Base-by-base conservation (phyloP, 2,797 vertebrate genomes). In the Muscicapa comitata region DNA sequence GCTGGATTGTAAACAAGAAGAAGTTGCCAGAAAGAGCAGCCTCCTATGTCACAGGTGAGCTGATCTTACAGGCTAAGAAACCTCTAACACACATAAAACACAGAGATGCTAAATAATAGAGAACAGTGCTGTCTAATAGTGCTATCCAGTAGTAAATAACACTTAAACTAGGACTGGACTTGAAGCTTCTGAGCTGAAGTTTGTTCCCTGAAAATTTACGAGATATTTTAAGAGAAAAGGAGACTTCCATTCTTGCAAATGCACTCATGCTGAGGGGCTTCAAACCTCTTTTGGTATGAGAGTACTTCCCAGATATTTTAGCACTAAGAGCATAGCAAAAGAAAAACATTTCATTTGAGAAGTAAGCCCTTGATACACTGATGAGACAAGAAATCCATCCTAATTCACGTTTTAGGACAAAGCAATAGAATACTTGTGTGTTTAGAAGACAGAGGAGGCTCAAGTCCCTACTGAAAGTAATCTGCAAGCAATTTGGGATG, bases 311-410 rank as follows among this genome's bases (percentile, higher is more conserved):
- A 79, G 47, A 57, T 57, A 50, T 59, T 71, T 87, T 62, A 82
- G 67, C 62, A 28, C 42, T 78, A 76, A 91, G 45, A 75, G 21
- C 70, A 59, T 24, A 67, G 73, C 79, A 42, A 14, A 83, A 70
- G 26, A 40, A 84, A 92, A 90, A 92, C 75, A 92, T 86, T 94
- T 91, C 62, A 67, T 96, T 87, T 78, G 72, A 54, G 66, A 80
- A 90, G n/a, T 74, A 95, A 95, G 81, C 77, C 29, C 75, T 76
- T 37, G 38, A 89, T 81, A 37, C 58, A n/a, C 35, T 71, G 45
- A 84, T 85, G 82, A 70, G 53, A 63, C 26, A 35, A 55, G 48
- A 67, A 85, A 67, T 59, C 68, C 47, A 79, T 73, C 63, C 70
- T 55, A 89, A 87, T 90, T 61, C 62, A 51, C 1, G 1, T 88